phyloP scores from a whole-genome alignment of 2,113 vertebrate genomes.

The Macheiramphus alcinus region DNA sequence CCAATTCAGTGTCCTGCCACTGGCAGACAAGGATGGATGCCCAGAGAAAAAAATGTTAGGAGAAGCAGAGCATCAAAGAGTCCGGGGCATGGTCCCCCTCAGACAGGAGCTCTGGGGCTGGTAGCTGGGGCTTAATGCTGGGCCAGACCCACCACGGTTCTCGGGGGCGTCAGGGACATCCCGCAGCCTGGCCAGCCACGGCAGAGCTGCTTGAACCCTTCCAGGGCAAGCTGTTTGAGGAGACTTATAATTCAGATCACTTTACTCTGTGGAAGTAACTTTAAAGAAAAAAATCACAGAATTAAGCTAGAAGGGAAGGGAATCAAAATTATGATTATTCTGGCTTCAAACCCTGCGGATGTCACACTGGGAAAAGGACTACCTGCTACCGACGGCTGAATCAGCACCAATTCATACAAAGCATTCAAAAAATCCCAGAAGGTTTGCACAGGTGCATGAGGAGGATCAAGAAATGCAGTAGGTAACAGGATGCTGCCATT shows the following conservation, averaged over 20 bases:
- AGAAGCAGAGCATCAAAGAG: not conserved
- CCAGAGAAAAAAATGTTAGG: not conserved
- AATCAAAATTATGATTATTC: not conserved
- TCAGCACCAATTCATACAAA: not conserved
- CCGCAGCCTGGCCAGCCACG: not conserved
- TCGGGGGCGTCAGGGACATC: accelerated
- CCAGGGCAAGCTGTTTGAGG: not conserved
- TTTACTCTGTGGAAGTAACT: not conserved
- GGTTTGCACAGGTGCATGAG: not conserved
- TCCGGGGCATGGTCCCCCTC: accelerated
- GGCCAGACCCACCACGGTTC: not conserved
- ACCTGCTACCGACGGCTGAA: not conserved
- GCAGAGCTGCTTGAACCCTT: not conserved
- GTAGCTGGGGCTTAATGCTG: not conserved
- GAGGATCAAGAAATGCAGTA: not conserved
- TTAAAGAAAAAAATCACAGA: not conserved
- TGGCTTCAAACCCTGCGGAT: not conserved
- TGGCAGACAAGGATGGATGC: not conserved
- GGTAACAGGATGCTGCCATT: not conserved
- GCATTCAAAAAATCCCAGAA: not conserved
- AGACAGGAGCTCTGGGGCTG: not conserved
- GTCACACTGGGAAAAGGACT: not conserved
- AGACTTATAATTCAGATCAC: not conserved
- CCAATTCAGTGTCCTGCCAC: not conserved
- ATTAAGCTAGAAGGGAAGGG: not conserved